phyloP scores from a whole-genome alignment of 2,888 invertebrate species.

The Stegana nigrithorax region DNA sequence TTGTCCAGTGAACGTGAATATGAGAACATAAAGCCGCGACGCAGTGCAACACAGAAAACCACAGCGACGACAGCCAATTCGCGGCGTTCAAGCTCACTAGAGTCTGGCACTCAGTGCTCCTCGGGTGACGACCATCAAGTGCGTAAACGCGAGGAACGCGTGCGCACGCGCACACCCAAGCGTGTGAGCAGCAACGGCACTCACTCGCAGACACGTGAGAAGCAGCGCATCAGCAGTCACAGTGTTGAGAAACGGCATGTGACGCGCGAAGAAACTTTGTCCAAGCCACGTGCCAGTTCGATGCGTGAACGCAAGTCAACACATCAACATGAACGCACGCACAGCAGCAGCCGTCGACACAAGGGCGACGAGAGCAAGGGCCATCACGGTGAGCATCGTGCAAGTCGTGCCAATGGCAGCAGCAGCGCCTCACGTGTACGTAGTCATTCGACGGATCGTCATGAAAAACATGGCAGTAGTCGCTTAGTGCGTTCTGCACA shows the following conservation, averaged over 20 bases:
- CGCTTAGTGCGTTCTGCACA: slow-evolving; percentile 48
- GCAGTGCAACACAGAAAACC: slow-evolving; percentile 21
- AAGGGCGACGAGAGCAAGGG: slow-evolving; percentile 49
- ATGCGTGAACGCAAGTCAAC: slow-evolving; percentile 42
- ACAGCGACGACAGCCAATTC: slow-evolving; percentile 4
- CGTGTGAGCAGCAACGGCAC: slow-evolving; percentile 36
- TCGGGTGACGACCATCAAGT: slow-evolving; percentile 52
- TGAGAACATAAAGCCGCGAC: slow-evolving; percentile 33
- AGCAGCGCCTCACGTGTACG: background rate
- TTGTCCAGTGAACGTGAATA: slow-evolving; percentile 49
- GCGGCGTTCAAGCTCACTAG: slow-evolving; percentile 59
- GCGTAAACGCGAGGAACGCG: slow-evolving; percentile 44
- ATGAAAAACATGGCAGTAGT: slow-evolving; percentile 32
- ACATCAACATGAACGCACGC: slow-evolving; percentile 32
- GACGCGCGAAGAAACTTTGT: background rate
- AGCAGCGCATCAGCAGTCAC: background rate
- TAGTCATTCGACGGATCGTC: slow-evolving; percentile 6
- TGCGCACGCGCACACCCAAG: slow-evolving; percentile 54
- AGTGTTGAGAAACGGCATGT: background rate
- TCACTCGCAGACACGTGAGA: slow-evolving; percentile 5
- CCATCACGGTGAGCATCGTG: slow-evolving; percentile 22
- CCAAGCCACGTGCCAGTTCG: slow-evolving; percentile 37
- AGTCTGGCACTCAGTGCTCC: slow-evolving; percentile 54
- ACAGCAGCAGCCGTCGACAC: slow-evolving; percentile 46
- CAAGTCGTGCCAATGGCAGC: slow-evolving; percentile 23